A percentile compares a stretch with the other conserved stretches of the same genome.
Evolutionary conservation across 2,888 invertebrate genomes (phyloP).

Genomic region (Raillietiella orientalis): DNA sequence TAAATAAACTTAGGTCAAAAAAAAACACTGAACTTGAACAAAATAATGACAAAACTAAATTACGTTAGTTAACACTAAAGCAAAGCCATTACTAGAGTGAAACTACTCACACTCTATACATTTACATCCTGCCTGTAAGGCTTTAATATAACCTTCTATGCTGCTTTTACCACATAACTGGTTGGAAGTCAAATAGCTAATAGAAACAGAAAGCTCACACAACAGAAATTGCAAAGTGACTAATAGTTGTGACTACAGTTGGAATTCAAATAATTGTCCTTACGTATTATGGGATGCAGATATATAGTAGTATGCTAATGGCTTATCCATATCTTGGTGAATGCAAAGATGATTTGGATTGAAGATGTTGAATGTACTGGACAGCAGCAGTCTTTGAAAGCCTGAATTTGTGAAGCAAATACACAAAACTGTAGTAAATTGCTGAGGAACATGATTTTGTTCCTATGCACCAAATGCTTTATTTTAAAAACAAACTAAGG

Average conservation of each 20-base stretch:
- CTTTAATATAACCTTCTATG: constrained; percentile 18
- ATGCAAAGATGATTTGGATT: constrained; percentile 15
- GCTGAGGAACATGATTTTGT: not conserved
- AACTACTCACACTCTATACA: constrained; percentile 17
- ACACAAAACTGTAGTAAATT: not conserved
- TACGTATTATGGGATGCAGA: constrained; percentile 19
- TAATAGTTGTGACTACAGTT: not conserved
- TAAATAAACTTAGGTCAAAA: not conserved
- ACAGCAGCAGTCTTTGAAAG: constrained; percentile 14
- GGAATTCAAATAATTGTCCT: constrained; percentile 7
- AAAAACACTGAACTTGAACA: not conserved
- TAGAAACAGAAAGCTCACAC: not conserved
- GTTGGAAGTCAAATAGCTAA: constrained; percentile 17
- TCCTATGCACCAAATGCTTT: too few species aligned
- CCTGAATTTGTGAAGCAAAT: constrained; percentile 9
- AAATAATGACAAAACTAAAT: not conserved
- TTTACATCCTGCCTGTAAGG: constrained; percentile 18
- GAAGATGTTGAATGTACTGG: constrained; percentile 18
- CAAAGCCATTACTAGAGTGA: not conserved
- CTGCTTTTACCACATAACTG: constrained; percentile 19
- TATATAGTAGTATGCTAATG: constrained; percentile 18
- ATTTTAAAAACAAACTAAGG: too few species aligned
- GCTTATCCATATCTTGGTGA: constrained; percentile 20
- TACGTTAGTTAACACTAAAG: not conserved
- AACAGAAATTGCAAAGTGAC: not conserved